Evolutionary conservation across 2,797 vertebrate genomes (phyloP).

Genomic region (Epinephelus coioides): DNA sequence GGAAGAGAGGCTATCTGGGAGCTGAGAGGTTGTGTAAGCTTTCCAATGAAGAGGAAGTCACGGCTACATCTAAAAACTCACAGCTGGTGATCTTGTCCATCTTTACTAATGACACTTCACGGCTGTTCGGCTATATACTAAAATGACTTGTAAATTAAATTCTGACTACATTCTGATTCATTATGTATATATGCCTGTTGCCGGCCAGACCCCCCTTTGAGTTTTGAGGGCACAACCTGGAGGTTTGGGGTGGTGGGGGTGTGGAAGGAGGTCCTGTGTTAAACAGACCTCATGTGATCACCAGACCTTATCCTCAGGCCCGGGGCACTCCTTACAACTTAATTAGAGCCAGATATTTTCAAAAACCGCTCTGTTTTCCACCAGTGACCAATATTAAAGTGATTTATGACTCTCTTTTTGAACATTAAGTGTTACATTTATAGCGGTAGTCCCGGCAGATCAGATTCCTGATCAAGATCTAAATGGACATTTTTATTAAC

Average conservation of each 20-base stretch:
- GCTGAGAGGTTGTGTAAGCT: constrained; percentile 60
- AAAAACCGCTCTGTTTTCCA: constrained; percentile 64
- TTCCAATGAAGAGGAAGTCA: constrained; percentile 57
- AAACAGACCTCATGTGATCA: constrained; percentile 76
- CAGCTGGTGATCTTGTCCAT: constrained; percentile 66
- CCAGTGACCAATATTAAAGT: constrained; percentile 74
- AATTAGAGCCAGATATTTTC: constrained; percentile 85
- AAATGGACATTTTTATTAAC: constrained; percentile 84
- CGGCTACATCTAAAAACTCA: constrained; percentile 62
- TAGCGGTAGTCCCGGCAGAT: constrained; percentile 74
- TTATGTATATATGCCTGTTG: constrained; percentile 44
- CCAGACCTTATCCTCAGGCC: constrained; percentile 76
- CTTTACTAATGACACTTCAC: constrained; percentile 47
- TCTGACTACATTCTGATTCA: constrained; percentile 29
- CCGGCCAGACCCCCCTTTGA: constrained; percentile 35
- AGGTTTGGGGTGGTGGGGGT: constrained; percentile 21
- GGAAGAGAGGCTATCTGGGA: constrained; percentile 61
- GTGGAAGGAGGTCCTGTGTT: constrained; percentile 53
- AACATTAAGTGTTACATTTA: constrained; percentile 84
- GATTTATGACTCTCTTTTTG: constrained; percentile 85
- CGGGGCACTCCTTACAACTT: constrained; percentile 71
- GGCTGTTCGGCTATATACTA: constrained; percentile 21
- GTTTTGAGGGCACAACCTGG: constrained; percentile 52
- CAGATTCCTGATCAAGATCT: constrained; percentile 76
- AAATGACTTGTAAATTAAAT: constrained; percentile 39